Conservation (phyloP, 2,797 vertebrate species). For the Margarornis squamiger region DNA sequence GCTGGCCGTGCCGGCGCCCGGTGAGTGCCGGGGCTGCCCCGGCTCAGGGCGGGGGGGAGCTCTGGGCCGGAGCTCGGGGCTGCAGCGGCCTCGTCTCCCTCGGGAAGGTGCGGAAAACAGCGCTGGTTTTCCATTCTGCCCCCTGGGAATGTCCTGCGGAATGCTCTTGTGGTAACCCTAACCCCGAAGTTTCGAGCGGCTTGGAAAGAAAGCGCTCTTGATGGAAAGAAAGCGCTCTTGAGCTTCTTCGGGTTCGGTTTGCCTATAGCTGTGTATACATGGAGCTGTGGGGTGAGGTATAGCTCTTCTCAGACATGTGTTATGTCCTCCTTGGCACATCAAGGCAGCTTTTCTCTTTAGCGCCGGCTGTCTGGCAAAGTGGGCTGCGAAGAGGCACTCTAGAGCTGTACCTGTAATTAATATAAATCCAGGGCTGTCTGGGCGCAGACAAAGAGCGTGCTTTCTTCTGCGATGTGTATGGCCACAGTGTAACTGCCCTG, state of each 20-base stretch:
- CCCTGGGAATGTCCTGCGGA: fast-evolving
- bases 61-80: neutral
- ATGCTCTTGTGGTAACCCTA: fast-evolving
- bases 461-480: neutral
- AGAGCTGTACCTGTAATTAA: neutral
- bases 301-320: fast-evolving
- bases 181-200: neutral
- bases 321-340: neutral
- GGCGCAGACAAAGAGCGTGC: neutral
- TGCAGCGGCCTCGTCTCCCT: fast-evolving
- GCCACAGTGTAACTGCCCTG: neutral
- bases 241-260: neutral
- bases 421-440: fast-evolving
- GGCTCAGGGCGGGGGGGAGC: no score
- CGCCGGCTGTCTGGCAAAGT: neutral
- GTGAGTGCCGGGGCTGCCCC: conserved; percentile 62
- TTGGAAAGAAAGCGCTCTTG: neutral
- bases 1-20: conserved; percentile 86
- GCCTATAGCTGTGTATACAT: fast-evolving
- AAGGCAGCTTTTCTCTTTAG: neutral
- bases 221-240: neutral
- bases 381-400: neutral
- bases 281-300: no score
- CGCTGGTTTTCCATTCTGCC: neutral
- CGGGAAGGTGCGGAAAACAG: neutral